Evolutionary conservation across 1,140 invertebrate genomes (phyloP).

Genomic region (Heliconius hermathena): DNA sequence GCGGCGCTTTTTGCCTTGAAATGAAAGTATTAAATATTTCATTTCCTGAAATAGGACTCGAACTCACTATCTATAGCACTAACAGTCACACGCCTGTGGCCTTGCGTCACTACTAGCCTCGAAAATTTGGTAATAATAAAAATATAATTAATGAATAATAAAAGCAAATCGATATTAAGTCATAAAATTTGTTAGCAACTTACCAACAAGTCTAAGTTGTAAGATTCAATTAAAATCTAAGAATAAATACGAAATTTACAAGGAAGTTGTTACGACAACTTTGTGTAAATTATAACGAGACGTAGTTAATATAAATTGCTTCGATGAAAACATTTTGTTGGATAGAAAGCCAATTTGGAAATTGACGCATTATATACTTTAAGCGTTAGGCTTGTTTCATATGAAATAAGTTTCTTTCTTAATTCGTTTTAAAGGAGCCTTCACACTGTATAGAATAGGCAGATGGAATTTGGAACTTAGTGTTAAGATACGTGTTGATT

Average conservation of each 20-base stretch:
- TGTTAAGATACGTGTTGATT: too few species aligned
- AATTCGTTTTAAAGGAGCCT: too few species aligned
- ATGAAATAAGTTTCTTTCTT: neutral
- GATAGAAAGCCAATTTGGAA: conserved; percentile 36
- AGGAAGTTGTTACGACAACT: conserved; percentile 42
- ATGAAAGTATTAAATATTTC: too few species aligned
- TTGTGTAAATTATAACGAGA: conserved; percentile 34
- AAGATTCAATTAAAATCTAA: conserved; percentile 42
- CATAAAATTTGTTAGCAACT: conserved; percentile 28
- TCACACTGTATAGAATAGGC: too few species aligned
- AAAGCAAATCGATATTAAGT: neutral
- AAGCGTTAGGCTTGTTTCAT: neutral
- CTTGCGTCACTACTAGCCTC: too few species aligned
- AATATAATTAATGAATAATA: neutral
- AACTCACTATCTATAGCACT: too few species aligned
- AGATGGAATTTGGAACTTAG: too few species aligned
- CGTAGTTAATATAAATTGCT: conserved; percentile 42
- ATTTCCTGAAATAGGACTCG: too few species aligned
- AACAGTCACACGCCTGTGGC: too few species aligned
- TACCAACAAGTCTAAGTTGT: conserved; percentile 15
- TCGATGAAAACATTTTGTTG: conserved; percentile 36
- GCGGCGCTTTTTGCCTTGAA: too few species aligned
- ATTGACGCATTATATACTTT: conserved; percentile 25
- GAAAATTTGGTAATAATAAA: neutral
- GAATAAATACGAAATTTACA: conserved; percentile 42